Base-by-base conservation (phyloP, 1,140 invertebrate species). In the Eriosoma lanigerum region DNA sequence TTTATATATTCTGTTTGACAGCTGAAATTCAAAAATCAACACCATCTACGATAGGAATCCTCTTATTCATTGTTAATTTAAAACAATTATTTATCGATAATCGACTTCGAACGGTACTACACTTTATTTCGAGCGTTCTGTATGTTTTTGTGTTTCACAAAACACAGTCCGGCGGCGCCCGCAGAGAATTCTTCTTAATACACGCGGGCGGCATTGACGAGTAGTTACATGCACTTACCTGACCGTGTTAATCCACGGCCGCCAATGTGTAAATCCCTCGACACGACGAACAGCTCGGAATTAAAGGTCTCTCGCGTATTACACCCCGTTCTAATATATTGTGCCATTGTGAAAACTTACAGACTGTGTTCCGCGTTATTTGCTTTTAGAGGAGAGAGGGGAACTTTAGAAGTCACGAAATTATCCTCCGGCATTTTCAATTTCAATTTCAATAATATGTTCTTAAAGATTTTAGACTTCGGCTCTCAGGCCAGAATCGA, bases 251-350 rank as follows among this genome's bases (percentile, higher is more conserved):
- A 76, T 38, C 54, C 73, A 38, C 32, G 15, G 52, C 29, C 12
- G 12, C 52, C 72, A 68, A 68, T 68, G 64, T 68, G 73, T 13
- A 76, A 76, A 44, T 76, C 73, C 50, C 73, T 58, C n/a, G 70
- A 73, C 70, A 54, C 44, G 6, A 26, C 54, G 21, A 15, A 24
- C 29, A n/a, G 26, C n/a, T 19, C 10, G 26, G 24, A 73, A 32
- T 52, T 73, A 52, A 73, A 73, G 9, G 48, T 19, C 21, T 21
- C 44, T n/a, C 38, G 19, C 54, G 54, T 58, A 5, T 4, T n/a
- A 32, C 46, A 46, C 38, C 38, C 3, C 29, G 19, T 5, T 24
- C n/a, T n/a, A n/a, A 24, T 46, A 15, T 0, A n/a, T 21, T 21
- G n/a, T n/a, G 66, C 46, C 44, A 13, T 54, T 48, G 50, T 52